These are phyloP conservation scores for Noctilio leporinus DNA, from an alignment of 2,113 vertebrate genomes.

Conservation along the genomic window DNA sequence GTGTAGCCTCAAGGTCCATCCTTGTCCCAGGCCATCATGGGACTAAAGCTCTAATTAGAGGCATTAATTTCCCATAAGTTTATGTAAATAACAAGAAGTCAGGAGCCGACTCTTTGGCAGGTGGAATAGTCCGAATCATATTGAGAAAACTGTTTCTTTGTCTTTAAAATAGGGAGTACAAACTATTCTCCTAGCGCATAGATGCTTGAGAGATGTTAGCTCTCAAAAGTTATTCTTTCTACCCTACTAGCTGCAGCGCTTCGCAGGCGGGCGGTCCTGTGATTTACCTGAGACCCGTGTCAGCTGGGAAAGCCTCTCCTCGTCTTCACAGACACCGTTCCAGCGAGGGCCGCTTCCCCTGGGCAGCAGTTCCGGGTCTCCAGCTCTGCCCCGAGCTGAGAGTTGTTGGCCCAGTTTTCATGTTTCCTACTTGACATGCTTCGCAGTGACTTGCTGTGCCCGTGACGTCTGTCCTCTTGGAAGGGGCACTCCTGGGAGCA, in stretches of 20 bases:
- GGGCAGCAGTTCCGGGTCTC: neutral
- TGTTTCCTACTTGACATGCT: neutral
- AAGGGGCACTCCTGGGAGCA: accelerated
- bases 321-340: neutral
- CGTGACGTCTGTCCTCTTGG: neutral
- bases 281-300: neutral
- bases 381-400: neutral
- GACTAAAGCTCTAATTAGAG: neutral
- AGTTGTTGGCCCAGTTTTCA: neutral
- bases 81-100: slow-evolving; percentile 9
- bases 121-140: neutral
- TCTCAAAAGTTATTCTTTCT: neutral
- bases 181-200: neutral
- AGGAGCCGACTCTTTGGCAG: neutral
- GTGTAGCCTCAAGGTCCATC: neutral
- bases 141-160: neutral
- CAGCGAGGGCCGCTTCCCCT: neutral
- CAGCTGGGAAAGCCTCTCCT: neutral
- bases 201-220: neutral
- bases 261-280: neutral
- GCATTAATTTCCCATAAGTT: slow-evolving; percentile 10
- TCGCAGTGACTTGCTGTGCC: neutral
- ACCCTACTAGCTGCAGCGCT: neutral
- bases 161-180: neutral
- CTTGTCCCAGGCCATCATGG: neutral